These are phyloP conservation scores for Brachylomia viminalis DNA, from an alignment of 2,888 invertebrate genomes.

Conservation along the genomic window DNA sequence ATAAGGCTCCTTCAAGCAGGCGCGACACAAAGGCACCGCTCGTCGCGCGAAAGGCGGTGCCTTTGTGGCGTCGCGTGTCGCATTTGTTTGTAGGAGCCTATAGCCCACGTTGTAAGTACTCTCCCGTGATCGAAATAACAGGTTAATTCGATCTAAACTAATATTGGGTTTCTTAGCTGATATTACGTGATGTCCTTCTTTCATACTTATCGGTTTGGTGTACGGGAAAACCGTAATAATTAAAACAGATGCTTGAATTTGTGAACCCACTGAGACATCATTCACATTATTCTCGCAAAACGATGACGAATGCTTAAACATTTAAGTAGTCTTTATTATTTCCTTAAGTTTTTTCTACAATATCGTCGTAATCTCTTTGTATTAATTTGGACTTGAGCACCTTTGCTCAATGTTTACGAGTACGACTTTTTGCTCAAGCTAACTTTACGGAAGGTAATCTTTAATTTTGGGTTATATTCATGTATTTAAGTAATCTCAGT, in stretches of 20 bases:
- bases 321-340: constrained; percentile 35
- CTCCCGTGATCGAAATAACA: not conserved
- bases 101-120: too few species aligned
- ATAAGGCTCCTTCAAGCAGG: too few species aligned
- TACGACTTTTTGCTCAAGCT: constrained; percentile 24
- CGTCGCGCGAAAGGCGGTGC: too few species aligned
- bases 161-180: not conserved
- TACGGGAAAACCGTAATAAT: constrained; percentile 7
- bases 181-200: not conserved
- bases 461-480: constrained; percentile 11
- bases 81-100: too few species aligned
- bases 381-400: constrained; percentile 26
- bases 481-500: not conserved
- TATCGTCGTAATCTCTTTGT: constrained; percentile 19
- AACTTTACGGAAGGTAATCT: not conserved
- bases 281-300: constrained; percentile 28
- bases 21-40: too few species aligned
- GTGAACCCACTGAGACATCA: constrained; percentile 12
- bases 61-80: too few species aligned
- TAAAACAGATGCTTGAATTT: constrained; percentile 35
- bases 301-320: constrained; percentile 40
- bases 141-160: not conserved
- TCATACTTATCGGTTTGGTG: not conserved
- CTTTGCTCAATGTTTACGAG: constrained; percentile 33
- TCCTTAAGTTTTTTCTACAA: constrained; percentile 42